Conservation (phyloP, 2,113 vertebrate genomes). For the Prochilodus magdalenae region DNA sequence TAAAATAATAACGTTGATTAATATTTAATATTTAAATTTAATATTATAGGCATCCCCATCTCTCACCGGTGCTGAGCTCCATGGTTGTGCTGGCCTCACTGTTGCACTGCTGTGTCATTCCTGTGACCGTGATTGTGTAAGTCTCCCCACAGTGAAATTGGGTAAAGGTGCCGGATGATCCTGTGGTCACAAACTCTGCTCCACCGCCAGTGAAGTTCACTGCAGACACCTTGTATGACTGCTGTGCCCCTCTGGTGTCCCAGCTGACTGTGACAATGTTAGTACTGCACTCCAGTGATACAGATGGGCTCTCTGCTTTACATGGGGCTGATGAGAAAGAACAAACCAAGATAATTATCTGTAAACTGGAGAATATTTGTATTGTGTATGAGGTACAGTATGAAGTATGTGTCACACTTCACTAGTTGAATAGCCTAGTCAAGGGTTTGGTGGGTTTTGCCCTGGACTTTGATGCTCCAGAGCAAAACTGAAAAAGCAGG, state of each 20-base stretch:
- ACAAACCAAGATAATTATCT: not conserved
- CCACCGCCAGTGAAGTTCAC: constrained; percentile 55
- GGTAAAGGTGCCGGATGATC: constrained; percentile 69
- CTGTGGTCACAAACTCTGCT: constrained; percentile 65
- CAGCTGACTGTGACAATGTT: constrained; percentile 70
- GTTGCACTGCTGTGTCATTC: constrained; percentile 65
- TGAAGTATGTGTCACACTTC: no score
- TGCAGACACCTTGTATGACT: constrained; percentile 66
- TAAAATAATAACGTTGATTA: no score
- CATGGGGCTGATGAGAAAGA: constrained; percentile 74
- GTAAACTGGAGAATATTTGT: not conserved
- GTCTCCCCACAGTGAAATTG: constrained; percentile 71
- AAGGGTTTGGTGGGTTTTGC: no score
- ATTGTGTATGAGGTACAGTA: no score
- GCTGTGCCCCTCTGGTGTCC: constrained; percentile 65
- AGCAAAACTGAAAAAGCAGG: no score
- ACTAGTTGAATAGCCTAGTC: no score
- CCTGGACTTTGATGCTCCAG: no score
- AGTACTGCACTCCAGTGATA: constrained; percentile 68
- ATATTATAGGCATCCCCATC: not conserved
- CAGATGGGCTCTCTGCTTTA: constrained; percentile 58
- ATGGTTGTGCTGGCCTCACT: constrained; percentile 53
- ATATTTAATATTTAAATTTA: no score
- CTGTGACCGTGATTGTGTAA: constrained; percentile 68
- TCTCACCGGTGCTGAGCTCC: constrained; percentile 64